Evolutionary conservation across 2,888 invertebrate species (phyloP).

Genomic region (Camponotus fellah): DNA sequence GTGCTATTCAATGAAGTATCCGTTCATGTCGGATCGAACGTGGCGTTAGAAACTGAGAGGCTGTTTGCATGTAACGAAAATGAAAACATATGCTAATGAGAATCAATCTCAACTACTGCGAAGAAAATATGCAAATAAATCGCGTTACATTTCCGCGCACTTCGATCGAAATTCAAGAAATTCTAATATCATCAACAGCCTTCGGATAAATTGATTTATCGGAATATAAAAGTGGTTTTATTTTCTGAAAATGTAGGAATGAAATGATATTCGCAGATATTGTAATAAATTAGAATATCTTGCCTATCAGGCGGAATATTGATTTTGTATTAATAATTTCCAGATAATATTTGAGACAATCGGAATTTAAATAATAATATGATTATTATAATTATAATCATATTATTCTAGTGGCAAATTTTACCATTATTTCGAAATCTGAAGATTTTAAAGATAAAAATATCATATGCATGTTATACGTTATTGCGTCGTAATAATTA

Average conservation of each 20-base stretch:
- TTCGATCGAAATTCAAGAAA: conserved; percentile 20
- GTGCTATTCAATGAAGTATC: conserved; percentile 24
- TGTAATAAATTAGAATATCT: neutral
- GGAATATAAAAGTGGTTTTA: neutral
- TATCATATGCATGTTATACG: neutral
- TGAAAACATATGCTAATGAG: conserved; percentile 64
- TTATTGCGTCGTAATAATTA: conserved; percentile 12
- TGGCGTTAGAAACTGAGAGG: conserved; percentile 48
- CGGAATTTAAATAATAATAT: neutral
- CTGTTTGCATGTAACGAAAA: conserved; percentile 32
- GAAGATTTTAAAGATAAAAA: neutral
- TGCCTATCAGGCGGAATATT: neutral
- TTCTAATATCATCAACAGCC: neutral
- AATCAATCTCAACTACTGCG: conserved; percentile 22
- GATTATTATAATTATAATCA: neutral
- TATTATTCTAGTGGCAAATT: neutral
- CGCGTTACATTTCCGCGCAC: neutral
- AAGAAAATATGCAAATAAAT: conserved; percentile 26
- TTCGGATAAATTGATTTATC: neutral
- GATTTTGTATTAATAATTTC: neutral
- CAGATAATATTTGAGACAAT: neutral
- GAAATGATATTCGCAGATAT: neutral
- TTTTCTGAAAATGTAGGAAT: neutral
- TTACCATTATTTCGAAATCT: neutral
- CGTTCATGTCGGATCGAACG: conserved; percentile 31